A percentile compares a stretch with the other conserved stretches of the same genome.
Conservation (phyloP, 2,797 vertebrate genomes). For the Capromys pilorides region DNA sequence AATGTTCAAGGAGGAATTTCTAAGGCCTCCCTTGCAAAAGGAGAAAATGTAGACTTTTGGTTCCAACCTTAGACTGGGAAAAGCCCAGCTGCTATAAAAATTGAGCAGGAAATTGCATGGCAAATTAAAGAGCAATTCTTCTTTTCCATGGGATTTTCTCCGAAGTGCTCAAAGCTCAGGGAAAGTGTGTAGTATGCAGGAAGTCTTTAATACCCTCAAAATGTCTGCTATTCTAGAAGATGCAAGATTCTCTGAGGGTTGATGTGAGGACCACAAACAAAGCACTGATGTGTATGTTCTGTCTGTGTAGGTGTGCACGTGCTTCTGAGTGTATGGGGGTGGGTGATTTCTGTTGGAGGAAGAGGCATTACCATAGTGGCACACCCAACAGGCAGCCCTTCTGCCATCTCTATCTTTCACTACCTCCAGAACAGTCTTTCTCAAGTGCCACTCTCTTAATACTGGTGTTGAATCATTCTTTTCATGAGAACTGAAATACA, state of each 20-base stretch:
- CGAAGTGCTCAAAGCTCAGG: neutral
- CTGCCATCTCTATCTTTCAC: neutral
- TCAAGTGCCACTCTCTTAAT: neutral
- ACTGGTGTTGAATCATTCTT: neutral
- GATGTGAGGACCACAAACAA: neutral
- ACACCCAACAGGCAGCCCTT: neutral
- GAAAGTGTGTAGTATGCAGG: neutral
- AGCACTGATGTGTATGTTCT: neutral
- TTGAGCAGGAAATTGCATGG: neutral
- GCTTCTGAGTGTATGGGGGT: neutral
- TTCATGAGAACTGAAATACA: neutral
- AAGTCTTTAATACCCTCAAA: neutral
- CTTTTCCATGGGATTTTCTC: constrained; percentile 12
- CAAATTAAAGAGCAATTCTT: neutral
- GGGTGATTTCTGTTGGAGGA: neutral
- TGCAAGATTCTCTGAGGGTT: neutral
- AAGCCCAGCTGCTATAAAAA: neutral
- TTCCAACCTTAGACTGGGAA: neutral
- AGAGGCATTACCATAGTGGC: neutral
- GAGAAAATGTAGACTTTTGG: neutral
- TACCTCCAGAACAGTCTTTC: neutral
- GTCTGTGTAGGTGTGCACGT: too few relatives aligned
- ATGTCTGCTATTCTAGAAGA: neutral
- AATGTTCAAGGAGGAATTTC: neutral
- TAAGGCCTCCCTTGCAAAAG: neutral